Percentiles rank a stretch among this genome's conserved stretches.
These are phyloP conservation scores for Poeciliopsis retropinna DNA, from an alignment of 2,113 vertebrate species.

Conservation along the genomic window DNA sequence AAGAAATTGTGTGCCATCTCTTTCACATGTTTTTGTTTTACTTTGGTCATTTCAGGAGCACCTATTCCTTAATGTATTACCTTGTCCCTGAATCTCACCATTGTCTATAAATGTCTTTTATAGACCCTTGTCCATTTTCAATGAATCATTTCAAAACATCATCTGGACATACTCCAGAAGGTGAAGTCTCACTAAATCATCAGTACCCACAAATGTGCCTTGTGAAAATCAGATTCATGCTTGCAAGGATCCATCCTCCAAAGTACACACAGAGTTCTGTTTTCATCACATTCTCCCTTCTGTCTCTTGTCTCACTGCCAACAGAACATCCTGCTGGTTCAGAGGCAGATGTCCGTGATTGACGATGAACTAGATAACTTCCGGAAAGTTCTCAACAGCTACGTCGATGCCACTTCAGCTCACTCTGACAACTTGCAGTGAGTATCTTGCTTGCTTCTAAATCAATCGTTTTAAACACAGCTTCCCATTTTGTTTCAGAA, in stretches of 20 bases:
- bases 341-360: slow-evolving; percentile 88
- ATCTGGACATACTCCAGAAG: not conserved
- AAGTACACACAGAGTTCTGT: not conserved
- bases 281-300: slow-evolving; percentile 6
- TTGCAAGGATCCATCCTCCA: not conserved
- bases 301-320: slow-evolving; percentile 30
- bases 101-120: not conserved
- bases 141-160: not conserved
- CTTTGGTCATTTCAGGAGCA: not conserved
- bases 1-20: not conserved
- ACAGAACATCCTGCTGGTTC: slow-evolving; percentile 93
- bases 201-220: not conserved
- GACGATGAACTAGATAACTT: slow-evolving; percentile 84
- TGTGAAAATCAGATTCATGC: not conserved
- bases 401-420: slow-evolving; percentile 83
- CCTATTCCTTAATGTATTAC: not conserved
- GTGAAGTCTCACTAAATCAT: not conserved
- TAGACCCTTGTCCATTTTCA: not conserved
- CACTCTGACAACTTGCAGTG: slow-evolving; percentile 91
- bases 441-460: slow-evolving; percentile 66
- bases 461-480: not conserved
- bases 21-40: not conserved
- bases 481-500: slow-evolving; percentile 7
- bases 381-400: slow-evolving; percentile 84
- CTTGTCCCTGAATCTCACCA: not conserved